Conservation (phyloP, 2,113 vertebrate species). For the Bucco capensis region DNA sequence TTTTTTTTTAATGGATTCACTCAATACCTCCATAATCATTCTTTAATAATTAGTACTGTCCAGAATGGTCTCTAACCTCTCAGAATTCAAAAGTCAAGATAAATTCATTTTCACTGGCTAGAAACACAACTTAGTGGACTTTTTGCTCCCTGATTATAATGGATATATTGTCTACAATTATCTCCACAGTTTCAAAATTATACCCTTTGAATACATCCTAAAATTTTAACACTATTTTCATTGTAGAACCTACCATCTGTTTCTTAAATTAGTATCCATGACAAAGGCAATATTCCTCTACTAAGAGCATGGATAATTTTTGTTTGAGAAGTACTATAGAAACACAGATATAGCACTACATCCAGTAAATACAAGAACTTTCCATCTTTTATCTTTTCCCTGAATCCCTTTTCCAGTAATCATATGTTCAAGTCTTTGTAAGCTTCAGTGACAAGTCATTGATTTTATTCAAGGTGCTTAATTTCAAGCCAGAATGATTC, state of each 20-base stretch:
- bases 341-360: not conserved
- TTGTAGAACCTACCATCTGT: not conserved
- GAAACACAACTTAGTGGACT: not conserved
- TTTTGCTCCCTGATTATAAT: not conserved
- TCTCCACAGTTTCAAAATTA: not conserved
- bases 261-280: not conserved
- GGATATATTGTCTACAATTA: not conserved
- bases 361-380: not conserved
- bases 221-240: not conserved
- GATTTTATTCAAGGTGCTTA: conserved; percentile 59
- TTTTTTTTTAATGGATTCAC: not conserved
- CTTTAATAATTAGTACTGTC: not conserved
- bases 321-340: not conserved
- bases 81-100: not conserved
- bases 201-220: not conserved
- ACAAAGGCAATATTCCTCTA: not conserved
- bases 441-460: conserved; percentile 40
- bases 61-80: not conserved
- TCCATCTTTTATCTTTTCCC: not conserved
- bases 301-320: not conserved
- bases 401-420: conserved; percentile 25
- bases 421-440: conserved; percentile 25
- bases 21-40: not conserved
- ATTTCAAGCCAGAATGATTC: conserved; percentile 49
- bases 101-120: not conserved